These are phyloP conservation scores for Alviniconcha marisindica DNA, from an alignment of 1,140 invertebrate genomes.

Conservation along the genomic window DNA sequence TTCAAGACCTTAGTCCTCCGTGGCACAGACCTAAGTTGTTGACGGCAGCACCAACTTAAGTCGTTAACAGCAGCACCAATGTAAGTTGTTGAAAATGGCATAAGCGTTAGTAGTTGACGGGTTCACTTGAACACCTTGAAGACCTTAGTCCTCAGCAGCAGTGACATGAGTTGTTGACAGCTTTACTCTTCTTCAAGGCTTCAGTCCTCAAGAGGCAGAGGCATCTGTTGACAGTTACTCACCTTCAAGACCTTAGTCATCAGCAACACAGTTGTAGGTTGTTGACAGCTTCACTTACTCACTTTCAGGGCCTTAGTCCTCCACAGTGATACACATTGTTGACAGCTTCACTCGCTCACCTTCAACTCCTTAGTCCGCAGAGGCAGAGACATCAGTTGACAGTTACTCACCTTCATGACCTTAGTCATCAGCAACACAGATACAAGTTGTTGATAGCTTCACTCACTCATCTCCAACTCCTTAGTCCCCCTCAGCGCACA, in stretches of 20 bases:
- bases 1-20: conserved; percentile 90
- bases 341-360: conserved; percentile 81
- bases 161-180: conserved; percentile 87
- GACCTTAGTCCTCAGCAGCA: conserved; percentile 89
- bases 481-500: no score
- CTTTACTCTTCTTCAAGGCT: conserved; percentile 84
- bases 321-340: no score
- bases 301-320: no score
- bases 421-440: no score
- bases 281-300: no score
- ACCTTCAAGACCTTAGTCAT: conserved; percentile 90
- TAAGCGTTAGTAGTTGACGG: conserved; percentile 70
- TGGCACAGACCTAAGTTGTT: conserved; percentile 86
- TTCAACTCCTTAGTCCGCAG: conserved; percentile 90
- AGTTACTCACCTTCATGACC: no score
- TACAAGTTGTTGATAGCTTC: no score
- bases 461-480: no score
- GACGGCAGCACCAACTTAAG: conserved; percentile 85
- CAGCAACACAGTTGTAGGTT: conserved; percentile 87
- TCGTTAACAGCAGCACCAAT: conserved; percentile 90
- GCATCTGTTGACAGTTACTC: conserved; percentile 80
- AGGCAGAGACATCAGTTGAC: conserved; percentile 85
- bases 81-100: conserved; percentile 77
- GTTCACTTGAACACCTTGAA: conserved; percentile 83
- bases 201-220: conserved; percentile 90